A percentile compares a stretch with the other conserved stretches of the same genome.
phyloP scores from a whole-genome alignment of 2,113 vertebrate species.

The Psilopogon haemacephalus region DNA sequence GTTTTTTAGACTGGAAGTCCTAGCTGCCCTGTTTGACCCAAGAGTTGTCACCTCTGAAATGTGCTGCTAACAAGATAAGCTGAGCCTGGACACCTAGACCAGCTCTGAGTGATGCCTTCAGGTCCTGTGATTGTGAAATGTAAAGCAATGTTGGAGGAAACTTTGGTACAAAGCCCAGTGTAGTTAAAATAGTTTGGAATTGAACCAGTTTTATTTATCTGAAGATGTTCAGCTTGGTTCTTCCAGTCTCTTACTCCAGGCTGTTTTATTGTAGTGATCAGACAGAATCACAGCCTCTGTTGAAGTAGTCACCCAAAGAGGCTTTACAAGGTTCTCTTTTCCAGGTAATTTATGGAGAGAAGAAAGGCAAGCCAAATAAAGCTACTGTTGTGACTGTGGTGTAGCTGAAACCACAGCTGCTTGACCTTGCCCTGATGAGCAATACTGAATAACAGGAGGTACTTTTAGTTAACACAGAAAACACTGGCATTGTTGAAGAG shows the following conservation, averaged over 20 bases:
- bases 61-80: background rate
- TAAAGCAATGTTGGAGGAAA: background rate
- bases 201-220: background rate
- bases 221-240: background rate
- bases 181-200: background rate
- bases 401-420: background rate
- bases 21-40: background rate
- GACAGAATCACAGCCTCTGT: background rate
- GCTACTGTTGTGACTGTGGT: background rate
- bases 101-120: background rate
- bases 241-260: background rate
- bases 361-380: background rate
- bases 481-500: accelerated
- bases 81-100: background rate
- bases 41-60: background rate
- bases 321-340: background rate
- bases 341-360: background rate
- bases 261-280: background rate
- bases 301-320: background rate
- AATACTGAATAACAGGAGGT: background rate
- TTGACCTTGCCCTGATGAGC: background rate
- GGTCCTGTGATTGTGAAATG: background rate
- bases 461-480: accelerated
- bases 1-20: background rate
- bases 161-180: accelerated